These are phyloP conservation scores for Chinchilla lanigera DNA, from an alignment of 2,113 vertebrate genomes.

Conservation along the genomic window DNA sequence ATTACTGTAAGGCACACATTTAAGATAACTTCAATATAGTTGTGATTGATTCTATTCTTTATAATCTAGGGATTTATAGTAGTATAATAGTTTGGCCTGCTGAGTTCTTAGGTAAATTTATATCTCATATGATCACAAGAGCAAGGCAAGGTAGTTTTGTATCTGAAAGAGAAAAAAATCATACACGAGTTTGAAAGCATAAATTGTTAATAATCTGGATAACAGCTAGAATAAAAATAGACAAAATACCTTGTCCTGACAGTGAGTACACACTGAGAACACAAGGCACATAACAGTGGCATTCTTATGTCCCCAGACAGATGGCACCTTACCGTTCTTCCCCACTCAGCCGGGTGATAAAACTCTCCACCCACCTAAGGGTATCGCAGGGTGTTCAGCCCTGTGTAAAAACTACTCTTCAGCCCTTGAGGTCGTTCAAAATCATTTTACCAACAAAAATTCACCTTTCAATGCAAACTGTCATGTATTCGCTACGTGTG, in stretches of 20 bases:
- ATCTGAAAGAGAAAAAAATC: neutral
- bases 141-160: neutral
- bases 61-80: neutral
- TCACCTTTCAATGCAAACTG: neutral
- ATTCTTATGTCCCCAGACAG: neutral
- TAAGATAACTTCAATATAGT: neutral
- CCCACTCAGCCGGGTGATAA: neutral
- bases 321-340: accelerated
- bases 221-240: neutral
- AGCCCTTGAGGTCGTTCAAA: neutral
- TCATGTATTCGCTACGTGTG: neutral
- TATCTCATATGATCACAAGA: neutral
- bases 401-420: neutral
- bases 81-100: neutral
- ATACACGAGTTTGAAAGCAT: neutral
- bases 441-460: neutral
- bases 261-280: too few relatives aligned
- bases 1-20: neutral
- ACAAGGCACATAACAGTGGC: accelerated
- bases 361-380: neutral
- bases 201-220: too few relatives aligned
- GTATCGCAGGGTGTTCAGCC: accelerated
- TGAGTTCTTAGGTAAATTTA: neutral
- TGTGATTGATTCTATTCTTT: neutral
- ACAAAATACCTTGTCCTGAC: too few relatives aligned